Evolutionary conservation across 2,113 vertebrate species (phyloP), one percentile per base, ranked within the genome.

Genomic region (human): DNA sequence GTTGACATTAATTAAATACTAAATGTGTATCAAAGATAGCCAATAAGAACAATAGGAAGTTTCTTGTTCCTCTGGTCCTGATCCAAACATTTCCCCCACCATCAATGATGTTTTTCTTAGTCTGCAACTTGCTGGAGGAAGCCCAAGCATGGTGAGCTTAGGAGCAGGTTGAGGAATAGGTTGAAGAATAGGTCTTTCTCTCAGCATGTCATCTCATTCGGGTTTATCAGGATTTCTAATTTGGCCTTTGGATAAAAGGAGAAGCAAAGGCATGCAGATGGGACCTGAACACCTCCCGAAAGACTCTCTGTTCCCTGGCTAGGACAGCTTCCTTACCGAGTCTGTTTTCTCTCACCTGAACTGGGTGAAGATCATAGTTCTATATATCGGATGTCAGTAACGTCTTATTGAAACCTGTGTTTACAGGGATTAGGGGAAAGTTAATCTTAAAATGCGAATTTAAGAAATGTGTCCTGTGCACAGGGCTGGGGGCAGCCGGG

Each of bases 241-340:
- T 73, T 89, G 93, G 40, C 80, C 76, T 38, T 81, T 66, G 86
- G 43, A 61, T 92, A 45, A 61, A 66, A 88, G 40, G 45, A 81
- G 75, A 45, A 85, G 66, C 68, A 52, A 18, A 82, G 61, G 40
- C 82, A 75, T 85, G 40, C 20, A 43, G 75, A 64, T 2, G 0
- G n/a, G 83, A 59, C 55, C 80, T 3, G 59, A 45, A 93, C 48
- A 16, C 13, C 57, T 57, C 14, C n/a, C 23, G 5, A 7, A 48
- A 40, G 38, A 59, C 30, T 48, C 5, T 0, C 6, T 75, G 2
- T 35, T 82, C 59, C 32, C 25, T 50, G 20, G 40, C 50, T 35
- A 11, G 50, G 43, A 25, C 6, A 2, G 35, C 85, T 80, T 73
- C 84, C 64, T 78, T 8, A 1, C 30, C 0, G 2, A 75, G 12